Evolutionary conservation across 23 tunicate species (phyloP), one percentile per base, ranked within the genome.

Genomic region (Halocynthia roretzi): DNA sequence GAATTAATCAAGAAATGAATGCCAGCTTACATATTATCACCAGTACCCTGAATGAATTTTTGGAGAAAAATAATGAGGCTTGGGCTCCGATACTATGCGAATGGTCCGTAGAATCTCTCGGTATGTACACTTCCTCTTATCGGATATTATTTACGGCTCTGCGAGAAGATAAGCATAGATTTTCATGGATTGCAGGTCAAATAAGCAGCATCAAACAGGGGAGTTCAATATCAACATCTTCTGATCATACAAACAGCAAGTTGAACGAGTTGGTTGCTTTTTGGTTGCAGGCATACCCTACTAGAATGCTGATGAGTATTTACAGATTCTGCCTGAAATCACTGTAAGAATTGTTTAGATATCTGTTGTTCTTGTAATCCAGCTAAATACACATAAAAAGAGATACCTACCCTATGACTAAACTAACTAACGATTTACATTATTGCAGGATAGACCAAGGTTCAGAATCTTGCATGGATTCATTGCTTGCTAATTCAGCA

Each of bases 81-180:
- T 89, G 96, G 96, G 88, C 88, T 7, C 81, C 96, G 6, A 83
- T 89, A 6, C 70, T 89, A 51, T 83, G 96, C 68, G 75, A 86
- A 10, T 89, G 96, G 96, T 83, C 96, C 18, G 85, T 89, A 15
- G 88, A 83, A 50, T 84, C 87, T 52, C 65, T 89, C 2, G 96
- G 96, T 89, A 68, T 52, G 92, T 81, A 7, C 12, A 21, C 12
- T 44, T 62, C 15, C 44, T 14, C n/a, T n/a, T n/a, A n/a, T n/a
- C 12, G 62, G 62, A 56, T 56, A 10, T 56, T 56, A 56, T 56
- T 56, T 10, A 12, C 71, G 14, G 18, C 18, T 18, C 8, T 15
- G 71, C 10, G 20, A 67, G 14, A 67, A 8, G 20, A 18, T 17
- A 10, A 12, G 22, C 19, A 11, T 67, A 12, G 10, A 11, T 12